A percentile compares a stretch with the other conserved stretches of the same genome.
Conservation (phyloP, 2,797 vertebrate species). For the Jordanella pulchra region DNA sequence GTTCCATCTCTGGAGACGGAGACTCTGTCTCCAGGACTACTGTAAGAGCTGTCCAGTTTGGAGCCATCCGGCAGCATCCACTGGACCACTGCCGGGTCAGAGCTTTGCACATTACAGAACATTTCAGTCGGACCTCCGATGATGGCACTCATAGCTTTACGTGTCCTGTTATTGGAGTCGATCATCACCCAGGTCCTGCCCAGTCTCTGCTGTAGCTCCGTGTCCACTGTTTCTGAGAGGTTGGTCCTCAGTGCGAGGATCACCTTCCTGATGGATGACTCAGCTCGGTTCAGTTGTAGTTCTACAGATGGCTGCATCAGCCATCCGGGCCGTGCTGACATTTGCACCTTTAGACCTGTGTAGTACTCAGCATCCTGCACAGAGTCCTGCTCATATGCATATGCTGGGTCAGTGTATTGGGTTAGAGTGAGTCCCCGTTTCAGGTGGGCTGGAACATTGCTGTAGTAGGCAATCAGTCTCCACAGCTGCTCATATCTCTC, state of each 20-base stretch:
- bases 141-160: conserved; percentile 63
- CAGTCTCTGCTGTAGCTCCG: conserved; percentile 59
- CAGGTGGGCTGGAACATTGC: conserved; percentile 86
- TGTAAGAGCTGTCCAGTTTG: conserved; percentile 75
- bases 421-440: conserved; percentile 72
- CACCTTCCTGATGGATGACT: conserved; percentile 83
- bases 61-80: conserved; percentile 88
- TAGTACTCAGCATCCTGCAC: conserved; percentile 86
- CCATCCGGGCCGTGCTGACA: conserved; percentile 84
- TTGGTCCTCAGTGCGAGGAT: conserved; percentile 77
- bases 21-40: conserved; percentile 71
- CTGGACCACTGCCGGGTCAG: conserved; percentile 74
- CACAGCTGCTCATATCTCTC: conserved; percentile 88
- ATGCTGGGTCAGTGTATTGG: conserved; percentile 73
- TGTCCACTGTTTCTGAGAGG: conserved; percentile 69
- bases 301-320: conserved; percentile 83
- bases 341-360: conserved; percentile 85
- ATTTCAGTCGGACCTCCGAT: conserved; percentile 78
- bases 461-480: conserved; percentile 94
- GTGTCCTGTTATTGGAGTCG: conserved; percentile 70
- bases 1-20: conserved; percentile 79
- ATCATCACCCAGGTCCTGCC: conserved; percentile 86
- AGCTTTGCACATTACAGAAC: conserved; percentile 82
- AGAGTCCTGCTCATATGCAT: conserved; percentile 83
- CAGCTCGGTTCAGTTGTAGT: conserved; percentile 86